Percentiles rank a stretch among this genome's conserved stretches.
These are phyloP conservation scores for Hemaris fuciformis DNA, from an alignment of 2,888 invertebrate species.

Conservation along the genomic window DNA sequence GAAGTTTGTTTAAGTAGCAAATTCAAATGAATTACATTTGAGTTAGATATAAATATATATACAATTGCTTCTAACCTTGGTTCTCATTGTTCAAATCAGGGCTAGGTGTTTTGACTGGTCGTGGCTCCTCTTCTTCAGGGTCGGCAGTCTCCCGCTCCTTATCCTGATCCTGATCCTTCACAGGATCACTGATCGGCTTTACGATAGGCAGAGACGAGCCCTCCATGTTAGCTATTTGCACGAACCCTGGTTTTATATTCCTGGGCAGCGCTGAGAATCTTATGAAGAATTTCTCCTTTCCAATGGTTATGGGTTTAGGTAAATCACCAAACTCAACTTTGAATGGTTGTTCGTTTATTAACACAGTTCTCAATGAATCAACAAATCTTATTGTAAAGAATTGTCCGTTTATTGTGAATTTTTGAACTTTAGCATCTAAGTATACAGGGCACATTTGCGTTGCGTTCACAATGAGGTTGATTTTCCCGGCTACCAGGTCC, in stretches of 20 bases:
- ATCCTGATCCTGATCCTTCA: constrained; percentile 39
- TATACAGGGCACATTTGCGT: constrained; percentile 89
- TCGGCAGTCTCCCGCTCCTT: constrained; percentile 48
- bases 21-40: no score
- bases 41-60: neutral
- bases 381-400: constrained; percentile 90
- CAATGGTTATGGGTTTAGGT: constrained; percentile 88
- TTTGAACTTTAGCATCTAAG: constrained; percentile 91
- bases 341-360: constrained; percentile 89
- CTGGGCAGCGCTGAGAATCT: constrained; percentile 90
- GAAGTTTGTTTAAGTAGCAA: no score
- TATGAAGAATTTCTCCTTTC: constrained; percentile 89
- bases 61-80: constrained; percentile 52
- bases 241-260: constrained; percentile 86
- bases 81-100: constrained; percentile 57
- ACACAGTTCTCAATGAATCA: constrained; percentile 87
- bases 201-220: constrained; percentile 57
- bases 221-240: constrained; percentile 88
- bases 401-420: constrained; percentile 86
- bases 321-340: constrained; percentile 91
- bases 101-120: constrained; percentile 58
- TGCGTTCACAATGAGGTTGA: constrained; percentile 91
- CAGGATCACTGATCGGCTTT: constrained; percentile 21
- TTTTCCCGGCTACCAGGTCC: constrained; percentile 92
- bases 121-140: constrained; percentile 36